phyloP scores from a whole-genome alignment of 2,797 vertebrate species.

The Myotis vivesi region DNA sequence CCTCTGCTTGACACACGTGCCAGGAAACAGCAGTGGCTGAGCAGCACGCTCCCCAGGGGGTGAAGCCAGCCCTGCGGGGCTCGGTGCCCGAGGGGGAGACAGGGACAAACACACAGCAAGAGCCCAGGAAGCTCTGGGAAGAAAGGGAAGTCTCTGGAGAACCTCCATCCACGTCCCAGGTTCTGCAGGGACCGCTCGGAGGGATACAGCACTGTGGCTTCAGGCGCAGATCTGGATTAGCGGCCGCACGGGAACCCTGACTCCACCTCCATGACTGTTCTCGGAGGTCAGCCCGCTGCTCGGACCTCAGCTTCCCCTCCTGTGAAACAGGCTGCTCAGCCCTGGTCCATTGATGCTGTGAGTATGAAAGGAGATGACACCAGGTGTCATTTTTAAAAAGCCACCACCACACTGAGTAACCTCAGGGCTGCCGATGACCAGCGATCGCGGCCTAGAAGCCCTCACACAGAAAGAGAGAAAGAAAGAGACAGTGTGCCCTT shows the following conservation, averaged over 20 bases:
- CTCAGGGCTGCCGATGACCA: not conserved
- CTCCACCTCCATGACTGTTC: not conserved
- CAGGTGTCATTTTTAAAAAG: not conserved
- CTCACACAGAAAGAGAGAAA: not conserved
- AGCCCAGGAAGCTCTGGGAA: not conserved
- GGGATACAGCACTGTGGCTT: rapidly evolving
- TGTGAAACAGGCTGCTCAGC: not conserved
- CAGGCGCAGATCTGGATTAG: not conserved
- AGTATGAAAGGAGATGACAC: not conserved
- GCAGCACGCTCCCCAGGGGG: not conserved
- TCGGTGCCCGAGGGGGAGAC: not conserved
- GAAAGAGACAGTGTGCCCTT: not conserved
- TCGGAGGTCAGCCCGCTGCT: not conserved
- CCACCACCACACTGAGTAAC: not conserved
- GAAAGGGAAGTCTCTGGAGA: not conserved
- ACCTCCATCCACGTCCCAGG: not conserved
- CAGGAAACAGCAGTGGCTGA: not conserved
- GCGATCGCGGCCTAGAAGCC: not conserved
- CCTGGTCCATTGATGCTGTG: rapidly evolving
- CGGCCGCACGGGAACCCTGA: not conserved
- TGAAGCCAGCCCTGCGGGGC: not conserved
- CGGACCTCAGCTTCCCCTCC: not conserved
- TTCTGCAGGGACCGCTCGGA: not conserved
- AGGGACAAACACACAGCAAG: not conserved
- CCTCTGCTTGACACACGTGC: not conserved